Base-by-base conservation (phyloP, 2,797 vertebrate species). In the Parambassis ranga region DNA sequence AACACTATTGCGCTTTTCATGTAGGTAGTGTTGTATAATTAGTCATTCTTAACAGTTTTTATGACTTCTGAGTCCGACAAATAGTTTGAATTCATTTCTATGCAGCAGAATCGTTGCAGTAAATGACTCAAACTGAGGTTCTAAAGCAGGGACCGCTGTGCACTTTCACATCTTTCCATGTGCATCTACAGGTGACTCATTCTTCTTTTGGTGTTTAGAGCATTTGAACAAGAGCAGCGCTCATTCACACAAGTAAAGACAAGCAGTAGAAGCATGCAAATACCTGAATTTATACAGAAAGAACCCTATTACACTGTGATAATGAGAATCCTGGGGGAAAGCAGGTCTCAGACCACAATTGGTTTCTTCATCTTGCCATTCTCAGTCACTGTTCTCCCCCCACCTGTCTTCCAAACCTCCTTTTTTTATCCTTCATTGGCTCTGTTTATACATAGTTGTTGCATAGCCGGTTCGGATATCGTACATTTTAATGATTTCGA, bases 401-500 rank as follows among this genome's bases (percentile, higher is more conserved):
- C 55, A 55, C 47, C 55, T 74, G 39, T 75, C 75, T 75, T 70
- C 48, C 44, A 78, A 70, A 41, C 36, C 64, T 59, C 55, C 53
- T 62, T 79, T 77, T 80, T 62, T 49, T 6, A 79, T 75, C 52
- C 44, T 55, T 71, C 62, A 83, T 81, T 81, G 73, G 50, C 78
- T 82, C 79, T 83, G 70, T 84, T 74, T 75, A 73, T 71, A 77
- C 76, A 74, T 67, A 75, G 69, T 67, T 61, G 47, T 64, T 55
- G 62, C 74, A 72, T 77, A 75, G 81, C 63, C 28, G 48, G 79
- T 84, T 69, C 75, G 77, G 63, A 79, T 83, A 73, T 83, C 75
- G 67, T 87, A 88, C 85, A 89, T 93, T 93, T 92, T 93, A 94
- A 94, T 92, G 91, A 93, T 90, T 87, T 79, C 70, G 67, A 84